phyloP scores from a whole-genome alignment of 2,797 vertebrate genomes.

The Agapornis canus region DNA sequence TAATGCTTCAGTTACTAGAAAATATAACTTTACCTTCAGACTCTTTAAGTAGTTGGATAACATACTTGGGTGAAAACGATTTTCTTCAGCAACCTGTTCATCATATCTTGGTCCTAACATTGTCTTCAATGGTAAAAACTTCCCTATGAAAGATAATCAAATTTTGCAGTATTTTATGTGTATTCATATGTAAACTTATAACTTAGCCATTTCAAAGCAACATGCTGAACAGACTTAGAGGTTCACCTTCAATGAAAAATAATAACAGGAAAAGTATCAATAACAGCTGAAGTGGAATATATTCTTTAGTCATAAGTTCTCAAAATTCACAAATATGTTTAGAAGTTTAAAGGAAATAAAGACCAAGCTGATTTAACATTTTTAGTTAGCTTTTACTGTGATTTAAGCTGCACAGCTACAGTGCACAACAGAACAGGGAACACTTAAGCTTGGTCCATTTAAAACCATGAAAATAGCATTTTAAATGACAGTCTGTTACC shows the following conservation, averaged over 20 bases:
- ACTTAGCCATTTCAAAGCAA: neutral
- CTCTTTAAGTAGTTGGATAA: constrained; percentile 95
- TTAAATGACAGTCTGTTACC: neutral
- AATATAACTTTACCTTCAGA: constrained; percentile 86
- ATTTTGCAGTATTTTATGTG: neutral
- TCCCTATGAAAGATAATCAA: constrained; percentile 79
- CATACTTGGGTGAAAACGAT: constrained; percentile 96
- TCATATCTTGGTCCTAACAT: constrained; percentile 97
- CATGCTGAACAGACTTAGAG: neutral
- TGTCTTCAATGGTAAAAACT: constrained; percentile 98
- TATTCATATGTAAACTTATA: neutral
- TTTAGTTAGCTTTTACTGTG: neutral
- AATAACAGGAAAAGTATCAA: neutral
- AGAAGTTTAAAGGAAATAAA: neutral
- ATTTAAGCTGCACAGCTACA: neutral
- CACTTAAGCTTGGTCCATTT: neutral
- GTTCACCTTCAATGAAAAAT: neutral
- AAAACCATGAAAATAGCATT: neutral
- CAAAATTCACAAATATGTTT: neutral
- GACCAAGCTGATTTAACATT: neutral
- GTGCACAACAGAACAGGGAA: neutral
- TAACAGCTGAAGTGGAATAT: neutral
- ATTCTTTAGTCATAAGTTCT: neutral
- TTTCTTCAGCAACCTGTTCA: constrained; percentile 94
- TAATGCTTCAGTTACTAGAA: neutral